phyloP scores from a whole-genome alignment of 2,888 invertebrate genomes.

The Halictus quadricinctus region DNA sequence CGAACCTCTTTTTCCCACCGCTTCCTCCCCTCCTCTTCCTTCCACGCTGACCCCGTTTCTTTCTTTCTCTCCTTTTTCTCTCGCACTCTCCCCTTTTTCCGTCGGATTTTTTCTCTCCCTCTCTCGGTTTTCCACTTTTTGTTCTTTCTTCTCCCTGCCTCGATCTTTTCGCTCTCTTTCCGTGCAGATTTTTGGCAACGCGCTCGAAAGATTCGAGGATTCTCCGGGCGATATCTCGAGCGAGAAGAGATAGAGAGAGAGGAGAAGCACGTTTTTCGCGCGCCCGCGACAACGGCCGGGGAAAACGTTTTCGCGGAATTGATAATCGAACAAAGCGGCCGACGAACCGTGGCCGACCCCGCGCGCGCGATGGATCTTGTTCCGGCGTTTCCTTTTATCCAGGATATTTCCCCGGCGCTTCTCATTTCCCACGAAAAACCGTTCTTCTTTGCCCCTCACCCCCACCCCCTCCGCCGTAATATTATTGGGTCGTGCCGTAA shows the following conservation, averaged over 20 bases:
- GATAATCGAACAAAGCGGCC: conserved; percentile 26
- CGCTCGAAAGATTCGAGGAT: conserved; percentile 1
- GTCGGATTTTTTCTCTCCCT: background rate
- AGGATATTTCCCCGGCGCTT: background rate
- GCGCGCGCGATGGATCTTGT: conserved; percentile 12
- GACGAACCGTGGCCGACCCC: background rate
- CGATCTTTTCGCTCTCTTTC: background rate
- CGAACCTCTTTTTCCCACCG: conserved; percentile 23
- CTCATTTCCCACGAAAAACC: background rate
- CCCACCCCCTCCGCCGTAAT: background rate
- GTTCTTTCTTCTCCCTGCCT: background rate
- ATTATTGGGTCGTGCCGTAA: background rate
- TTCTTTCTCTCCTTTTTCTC: background rate
- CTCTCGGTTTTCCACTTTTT: background rate
- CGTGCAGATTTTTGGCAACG: background rate
- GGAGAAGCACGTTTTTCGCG: background rate
- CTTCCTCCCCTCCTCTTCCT: background rate
- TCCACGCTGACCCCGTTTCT: background rate
- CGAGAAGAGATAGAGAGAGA: background rate
- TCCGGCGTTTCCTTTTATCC: conserved; percentile 14
- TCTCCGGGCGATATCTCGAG: background rate
- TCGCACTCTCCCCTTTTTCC: too few species aligned
- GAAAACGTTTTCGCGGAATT: conserved; percentile 10
- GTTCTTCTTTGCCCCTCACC: background rate
- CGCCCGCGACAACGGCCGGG: conserved; percentile 12